Base-by-base conservation (phyloP, 2,797 vertebrate genomes). In the Pangasius mekongensis region DNA sequence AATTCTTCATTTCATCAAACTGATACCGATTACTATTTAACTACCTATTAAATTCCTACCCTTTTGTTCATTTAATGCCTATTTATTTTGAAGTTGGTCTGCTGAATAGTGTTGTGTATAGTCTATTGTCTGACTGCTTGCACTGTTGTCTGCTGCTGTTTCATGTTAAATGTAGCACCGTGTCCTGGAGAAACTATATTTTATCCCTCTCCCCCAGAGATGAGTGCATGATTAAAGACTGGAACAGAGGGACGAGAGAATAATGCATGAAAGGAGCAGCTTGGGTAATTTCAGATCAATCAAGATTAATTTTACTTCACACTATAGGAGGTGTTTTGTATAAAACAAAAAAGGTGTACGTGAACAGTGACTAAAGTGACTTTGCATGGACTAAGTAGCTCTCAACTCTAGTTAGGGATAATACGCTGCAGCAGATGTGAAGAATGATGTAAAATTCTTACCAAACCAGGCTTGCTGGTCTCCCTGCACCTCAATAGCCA, bases 401-500 rank as follows among this genome's bases (percentile, higher is more conserved):
- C 39, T 66, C 0, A 54, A 14, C 24, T 84, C 30, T 33, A 16
- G 49, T 56, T 30, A 33, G 24, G 10, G 36, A 83, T 33, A 54
- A 22, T 36, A 43, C 39, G 30, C 30, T 81, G 60, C 27, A n/a
- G 20, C 60, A 77, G 52, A 43, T 22, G 27, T 62, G 36, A 18
- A 85, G 27, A 84, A 20, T 33, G 14, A 1, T 5, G 8, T 39
- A 10, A n/a, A 22, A 33, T 66, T 76, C 98, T 97, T 97, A 99
- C 98, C 98, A 92, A 99, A 99, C 98, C 98, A 99, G 73, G 98
- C 98, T 93, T 99, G 98, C 91, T 99, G 98, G 85, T 99, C 98
- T 86, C 97, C 98, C 94, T 99, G 98, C 33, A 99, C 98, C 95
- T 99, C 98, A n/a, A 99, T 99, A 86, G 98, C 98, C 69, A 99